Conservation (phyloP, 2,797 vertebrate species). For the Galago senegalensis region DNA sequence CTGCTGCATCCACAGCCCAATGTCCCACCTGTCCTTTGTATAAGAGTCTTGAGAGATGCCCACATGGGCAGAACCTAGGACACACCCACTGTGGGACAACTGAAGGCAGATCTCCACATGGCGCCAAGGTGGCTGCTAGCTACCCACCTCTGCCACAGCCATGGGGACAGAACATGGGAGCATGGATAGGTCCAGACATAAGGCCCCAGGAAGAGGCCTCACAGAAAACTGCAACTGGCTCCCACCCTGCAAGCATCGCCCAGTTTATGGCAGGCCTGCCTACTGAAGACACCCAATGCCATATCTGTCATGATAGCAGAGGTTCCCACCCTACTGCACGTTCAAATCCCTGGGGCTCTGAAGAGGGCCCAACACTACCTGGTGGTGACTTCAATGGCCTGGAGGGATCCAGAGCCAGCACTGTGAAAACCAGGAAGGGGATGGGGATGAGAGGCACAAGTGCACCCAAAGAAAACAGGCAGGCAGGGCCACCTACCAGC, state of each 20-base stretch:
- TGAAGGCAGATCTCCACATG: neutral
- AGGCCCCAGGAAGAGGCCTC: neutral
- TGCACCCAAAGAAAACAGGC: neutral
- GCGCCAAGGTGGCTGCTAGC: neutral
- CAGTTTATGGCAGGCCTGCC: no score
- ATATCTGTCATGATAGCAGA: neutral
- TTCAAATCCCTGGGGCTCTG: neutral
- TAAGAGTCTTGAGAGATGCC: no score
- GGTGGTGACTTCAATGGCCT: neutral
- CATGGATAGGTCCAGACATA: neutral
- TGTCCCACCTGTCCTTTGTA: neutral
- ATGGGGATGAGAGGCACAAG: neutral
- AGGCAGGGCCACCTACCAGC: conserved; percentile 91
- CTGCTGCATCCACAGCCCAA: neutral
- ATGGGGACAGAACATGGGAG: neutral
- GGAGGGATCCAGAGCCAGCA: neutral
- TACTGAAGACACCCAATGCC: neutral
- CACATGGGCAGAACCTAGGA: no score
- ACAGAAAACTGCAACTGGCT: neutral
- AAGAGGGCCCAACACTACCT: neutral
- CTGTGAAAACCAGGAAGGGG: neutral
- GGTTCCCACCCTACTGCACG: neutral
- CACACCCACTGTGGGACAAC: no score
- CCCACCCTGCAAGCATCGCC: neutral
- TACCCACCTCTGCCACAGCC: neutral